These are phyloP conservation scores for Lates calcarifer DNA, from an alignment of 2,113 vertebrate genomes.

Conservation along the genomic window DNA sequence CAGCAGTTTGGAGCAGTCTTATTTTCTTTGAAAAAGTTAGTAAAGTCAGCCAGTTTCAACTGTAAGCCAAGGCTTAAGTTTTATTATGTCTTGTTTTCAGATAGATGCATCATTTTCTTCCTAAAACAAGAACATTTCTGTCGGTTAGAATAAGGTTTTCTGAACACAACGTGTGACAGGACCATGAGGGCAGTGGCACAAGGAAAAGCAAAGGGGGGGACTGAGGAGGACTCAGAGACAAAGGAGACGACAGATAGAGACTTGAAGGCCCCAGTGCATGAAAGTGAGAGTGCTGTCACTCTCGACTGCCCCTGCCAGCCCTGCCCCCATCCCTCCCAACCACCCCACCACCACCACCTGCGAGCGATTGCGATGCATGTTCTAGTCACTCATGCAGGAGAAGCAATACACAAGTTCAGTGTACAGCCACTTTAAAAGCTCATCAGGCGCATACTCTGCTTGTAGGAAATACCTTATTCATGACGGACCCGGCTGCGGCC, in stretches of 20 bases:
- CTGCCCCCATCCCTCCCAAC: slow-evolving; percentile 84
- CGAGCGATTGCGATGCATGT: slow-evolving; percentile 93
- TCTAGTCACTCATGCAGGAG: slow-evolving; percentile 93
- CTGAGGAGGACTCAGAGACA: slow-evolving; percentile 39
- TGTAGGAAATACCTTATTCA: slow-evolving; percentile 99
- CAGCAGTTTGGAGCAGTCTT: no score
- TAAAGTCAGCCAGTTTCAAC: no score
- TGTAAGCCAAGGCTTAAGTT: no score
- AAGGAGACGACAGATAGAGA: slow-evolving; percentile 56
- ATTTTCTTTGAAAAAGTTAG: no score
- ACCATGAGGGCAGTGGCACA: slow-evolving; percentile 58
- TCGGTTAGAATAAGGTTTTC: neutral
- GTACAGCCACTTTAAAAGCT: slow-evolving; percentile 99
- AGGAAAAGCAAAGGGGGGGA: slow-evolving; percentile 71
- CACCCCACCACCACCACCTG: slow-evolving; percentile 92
- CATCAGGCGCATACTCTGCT: slow-evolving; percentile 94
- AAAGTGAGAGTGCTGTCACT: slow-evolving; percentile 87
- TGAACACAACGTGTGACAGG: neutral
- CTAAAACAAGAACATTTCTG: neutral
- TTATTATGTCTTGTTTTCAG: no score
- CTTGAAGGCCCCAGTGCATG: slow-evolving; percentile 79
- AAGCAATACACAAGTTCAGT: slow-evolving; percentile 96
- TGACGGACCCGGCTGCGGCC: slow-evolving; percentile 92
- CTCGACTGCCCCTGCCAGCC: slow-evolving; percentile 87
- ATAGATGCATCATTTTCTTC: neutral